Evolutionary conservation across 2,888 invertebrate genomes (phyloP), one percentile per base, ranked within the genome.

Genomic region (Stramonita haemastoma): DNA sequence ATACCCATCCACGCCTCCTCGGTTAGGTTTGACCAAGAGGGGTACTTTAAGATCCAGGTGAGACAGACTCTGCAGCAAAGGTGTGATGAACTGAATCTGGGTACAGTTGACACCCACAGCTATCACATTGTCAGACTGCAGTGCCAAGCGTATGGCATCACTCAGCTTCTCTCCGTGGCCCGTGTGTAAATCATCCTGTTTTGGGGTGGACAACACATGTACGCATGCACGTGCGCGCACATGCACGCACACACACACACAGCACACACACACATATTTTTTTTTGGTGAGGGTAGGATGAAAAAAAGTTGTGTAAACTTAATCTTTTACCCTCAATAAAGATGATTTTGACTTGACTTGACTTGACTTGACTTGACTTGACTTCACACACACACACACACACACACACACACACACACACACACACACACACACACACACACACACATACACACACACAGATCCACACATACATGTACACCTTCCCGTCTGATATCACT

Each of bases 41-140:
- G 93, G 92, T 97, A 92, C 97, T 95, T 83, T 96, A 96, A 92
- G 87, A 26, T 91, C 79, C n/a, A 94, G 84, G 6, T 90, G 79
- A 57, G 93, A 90, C n/a, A 96, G 91, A 86, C 93, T 91, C 81
- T 96, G 96, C 83, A 98, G 96, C 86, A 98, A 96, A 0, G 97
- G 95, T 29, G 97, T 96, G 13, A 98, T 97, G 93, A 97, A 96
- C 92, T 96, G 95, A 0, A 98, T 98, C 91, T 97, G 97, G 84
- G 98, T 97, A 96, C 99, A 99, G 96, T 99, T 99, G 0, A 98
- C 97, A 6, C 99, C 99, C 83, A 99, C 97, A 0, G 98, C 99
- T 29, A 98, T 96, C 91, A 99, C 96, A 95, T 98, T 98, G n/a
- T 97, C 96, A 70, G 97, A 97, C 11, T 97, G 93, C 57, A 93